A percentile compares a stretch with the other conserved stretches of the same genome.
Evolutionary conservation across 2,113 vertebrate genomes (phyloP).

Genomic region (Chauna torquata): DNA sequence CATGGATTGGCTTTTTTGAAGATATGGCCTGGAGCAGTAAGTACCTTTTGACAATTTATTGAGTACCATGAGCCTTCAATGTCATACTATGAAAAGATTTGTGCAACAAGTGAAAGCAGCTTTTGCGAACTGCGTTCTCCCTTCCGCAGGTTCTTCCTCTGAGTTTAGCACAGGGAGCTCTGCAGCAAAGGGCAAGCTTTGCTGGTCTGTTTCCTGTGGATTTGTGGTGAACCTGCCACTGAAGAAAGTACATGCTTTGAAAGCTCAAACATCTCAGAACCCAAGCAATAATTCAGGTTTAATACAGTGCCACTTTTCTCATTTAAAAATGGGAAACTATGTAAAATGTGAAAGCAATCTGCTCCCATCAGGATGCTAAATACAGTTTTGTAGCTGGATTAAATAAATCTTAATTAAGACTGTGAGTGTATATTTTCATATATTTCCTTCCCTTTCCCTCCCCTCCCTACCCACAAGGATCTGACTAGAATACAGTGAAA

Average conservation of each 20-base stretch:
- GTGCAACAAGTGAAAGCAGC: not conserved
- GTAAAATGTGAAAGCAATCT: slow-evolving; percentile 53
- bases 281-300: slow-evolving; percentile 4
- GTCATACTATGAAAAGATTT: not conserved
- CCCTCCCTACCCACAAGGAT: not conserved
- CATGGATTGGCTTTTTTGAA: not conserved
- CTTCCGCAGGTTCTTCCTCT: not conserved
- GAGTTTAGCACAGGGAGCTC: not conserved
- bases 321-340: slow-evolving; percentile 45
- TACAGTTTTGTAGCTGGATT: slow-evolving; percentile 48
- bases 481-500: not conserved
- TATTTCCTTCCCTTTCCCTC: not conserved
- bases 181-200: not conserved
- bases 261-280: not conserved
- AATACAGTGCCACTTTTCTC: slow-evolving; percentile 14
- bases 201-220: not conserved
- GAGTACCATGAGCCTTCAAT: not conserved
- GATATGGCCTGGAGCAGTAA: not conserved
- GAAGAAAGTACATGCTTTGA: not conserved
- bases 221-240: not conserved
- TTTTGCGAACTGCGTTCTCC: not conserved
- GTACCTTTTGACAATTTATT: not conserved
- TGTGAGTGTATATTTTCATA: slow-evolving; percentile 25
- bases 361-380: slow-evolving; percentile 55
- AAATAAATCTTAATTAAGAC: slow-evolving; percentile 47